Percentiles rank a stretch among this genome's conserved stretches.
Evolutionary conservation across 2,888 invertebrate species (phyloP).

Genomic region (Agrotis segetum): DNA sequence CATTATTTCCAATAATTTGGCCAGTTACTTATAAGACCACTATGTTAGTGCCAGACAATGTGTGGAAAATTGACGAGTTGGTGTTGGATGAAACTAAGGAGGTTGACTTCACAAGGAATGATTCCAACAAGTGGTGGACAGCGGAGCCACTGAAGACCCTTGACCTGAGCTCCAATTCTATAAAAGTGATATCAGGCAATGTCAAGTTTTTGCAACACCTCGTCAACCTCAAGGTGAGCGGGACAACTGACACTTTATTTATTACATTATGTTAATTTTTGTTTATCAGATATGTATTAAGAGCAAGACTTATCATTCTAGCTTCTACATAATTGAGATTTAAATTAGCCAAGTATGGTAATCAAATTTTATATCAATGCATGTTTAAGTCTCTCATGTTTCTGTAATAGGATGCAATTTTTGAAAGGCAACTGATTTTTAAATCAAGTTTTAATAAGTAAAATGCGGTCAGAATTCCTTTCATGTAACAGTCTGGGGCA

Average conservation of each 20-base stretch:
- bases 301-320: constrained; percentile 12
- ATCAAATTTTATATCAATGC: neutral
- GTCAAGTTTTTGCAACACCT: constrained; percentile 93
- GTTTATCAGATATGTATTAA: constrained; percentile 8
- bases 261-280: constrained; percentile 17
- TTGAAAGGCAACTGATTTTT: neutral
- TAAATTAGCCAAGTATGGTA: neutral
- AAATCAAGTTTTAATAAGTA: neutral
- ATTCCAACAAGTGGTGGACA: constrained; percentile 95
- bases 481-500: neutral
- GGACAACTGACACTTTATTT: constrained; percentile 13
- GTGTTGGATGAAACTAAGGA: constrained; percentile 92
- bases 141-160: constrained; percentile 94
- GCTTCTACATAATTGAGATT: neutral
- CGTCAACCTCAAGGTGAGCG: constrained; percentile 93
- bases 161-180: constrained; percentile 94
- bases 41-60: constrained; percentile 93
- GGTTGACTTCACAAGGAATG: constrained; percentile 90
- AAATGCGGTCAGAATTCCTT: neutral
- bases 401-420: neutral
- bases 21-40: neutral
- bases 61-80: constrained; percentile 94
- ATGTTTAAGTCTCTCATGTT: constrained; percentile 1
- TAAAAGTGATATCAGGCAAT: constrained; percentile 92
- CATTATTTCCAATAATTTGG: neutral